Evolutionary conservation across 2,113 vertebrate species (phyloP).

Genomic region (Catharus fuscescens): DNA sequence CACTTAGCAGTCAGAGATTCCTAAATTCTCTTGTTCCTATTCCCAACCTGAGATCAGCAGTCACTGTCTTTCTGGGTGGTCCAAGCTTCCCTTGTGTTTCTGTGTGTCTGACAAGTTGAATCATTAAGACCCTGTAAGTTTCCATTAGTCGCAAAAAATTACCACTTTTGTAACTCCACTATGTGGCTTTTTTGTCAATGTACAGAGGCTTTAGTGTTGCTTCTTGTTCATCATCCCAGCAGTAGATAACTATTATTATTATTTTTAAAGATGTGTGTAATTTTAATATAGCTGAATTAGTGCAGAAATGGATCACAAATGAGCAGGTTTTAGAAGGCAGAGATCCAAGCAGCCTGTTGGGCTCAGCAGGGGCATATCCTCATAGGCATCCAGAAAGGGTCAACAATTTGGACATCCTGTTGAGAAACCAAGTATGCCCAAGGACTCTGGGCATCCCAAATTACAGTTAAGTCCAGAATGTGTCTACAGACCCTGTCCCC

Average conservation of each 20-base stretch:
- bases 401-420: not conserved
- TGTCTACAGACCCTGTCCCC: not conserved
- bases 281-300: not conserved
- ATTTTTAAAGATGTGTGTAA: not conserved
- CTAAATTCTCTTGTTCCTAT: not conserved
- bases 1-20: not conserved
- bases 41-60: not conserved
- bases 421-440: accelerated
- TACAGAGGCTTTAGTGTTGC: not conserved
- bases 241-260: not conserved
- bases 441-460: not conserved
- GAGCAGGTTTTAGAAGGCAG: not conserved
- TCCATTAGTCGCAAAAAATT: not conserved
- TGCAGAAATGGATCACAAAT: not conserved
- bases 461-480: not conserved
- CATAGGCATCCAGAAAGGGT: not conserved
- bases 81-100: not conserved
- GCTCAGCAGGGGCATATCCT: not conserved
- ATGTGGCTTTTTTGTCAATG: not conserved
- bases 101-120: not conserved
- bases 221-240: slow-evolving; percentile 22
- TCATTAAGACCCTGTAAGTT: not conserved
- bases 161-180: not conserved
- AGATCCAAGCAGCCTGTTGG: not conserved
- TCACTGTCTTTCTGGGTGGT: not conserved